A percentile compares a stretch with the other conserved stretches of the same genome.
Conservation (phyloP, 2,888 invertebrate genomes). For the Polyploca ridens region DNA sequence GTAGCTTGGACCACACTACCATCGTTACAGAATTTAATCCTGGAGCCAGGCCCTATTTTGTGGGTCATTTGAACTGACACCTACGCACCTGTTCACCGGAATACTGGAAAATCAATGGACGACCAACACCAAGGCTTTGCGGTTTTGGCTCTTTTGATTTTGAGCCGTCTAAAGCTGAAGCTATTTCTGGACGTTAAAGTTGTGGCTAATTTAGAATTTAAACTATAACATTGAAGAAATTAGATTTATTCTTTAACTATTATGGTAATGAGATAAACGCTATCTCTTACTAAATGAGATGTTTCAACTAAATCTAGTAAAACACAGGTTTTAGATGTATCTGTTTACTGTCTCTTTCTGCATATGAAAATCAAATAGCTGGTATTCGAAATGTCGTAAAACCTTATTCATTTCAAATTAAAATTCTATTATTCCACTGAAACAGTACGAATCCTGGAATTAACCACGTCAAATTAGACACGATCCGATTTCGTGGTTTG, state of each 20-base stretch:
- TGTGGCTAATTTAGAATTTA: neutral
- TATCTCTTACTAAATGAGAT: no score
- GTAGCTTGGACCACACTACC: neutral
- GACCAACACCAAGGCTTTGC: slow-evolving; percentile 11
- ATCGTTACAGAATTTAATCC: slow-evolving; percentile 47
- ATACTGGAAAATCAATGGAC: neutral
- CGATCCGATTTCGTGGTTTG: slow-evolving; percentile 24
- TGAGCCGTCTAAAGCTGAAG: neutral
- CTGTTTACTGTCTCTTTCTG: neutral
- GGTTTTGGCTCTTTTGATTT: slow-evolving; percentile 20
- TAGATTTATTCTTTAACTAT: neutral
- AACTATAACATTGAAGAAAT: neutral
- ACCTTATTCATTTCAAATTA: slow-evolving; percentile 30
- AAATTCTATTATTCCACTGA: slow-evolving; percentile 34
- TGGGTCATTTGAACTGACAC: slow-evolving; percentile 37
- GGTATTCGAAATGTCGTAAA: neutral
- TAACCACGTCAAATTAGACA: slow-evolving; percentile 40
- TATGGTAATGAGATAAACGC: no score
- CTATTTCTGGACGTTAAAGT: neutral
- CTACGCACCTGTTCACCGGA: slow-evolving; percentile 24
- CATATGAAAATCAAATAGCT: neutral
- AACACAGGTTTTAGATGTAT: no score
- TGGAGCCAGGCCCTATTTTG: slow-evolving; percentile 46
- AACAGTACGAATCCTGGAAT: slow-evolving; percentile 25
- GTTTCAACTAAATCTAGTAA: no score